Percentiles rank a stretch among this genome's conserved stretches.
These are phyloP conservation scores for Coilia nasus DNA, from an alignment of 2,797 vertebrate species.

Conservation along the genomic window DNA sequence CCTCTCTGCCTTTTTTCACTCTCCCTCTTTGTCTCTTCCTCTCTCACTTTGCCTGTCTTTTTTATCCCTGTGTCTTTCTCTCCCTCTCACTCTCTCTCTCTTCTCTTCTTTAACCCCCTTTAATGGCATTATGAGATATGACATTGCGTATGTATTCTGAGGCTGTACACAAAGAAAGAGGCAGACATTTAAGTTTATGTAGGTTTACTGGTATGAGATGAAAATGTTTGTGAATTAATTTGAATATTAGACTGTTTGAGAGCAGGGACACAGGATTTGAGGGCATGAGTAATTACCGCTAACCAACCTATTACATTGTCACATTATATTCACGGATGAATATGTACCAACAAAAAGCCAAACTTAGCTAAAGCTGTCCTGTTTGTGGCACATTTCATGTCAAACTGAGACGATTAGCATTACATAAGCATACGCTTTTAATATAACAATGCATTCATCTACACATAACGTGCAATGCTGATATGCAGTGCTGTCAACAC, in stretches of 20 bases:
- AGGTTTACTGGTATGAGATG: not conserved
- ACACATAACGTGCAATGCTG: not conserved
- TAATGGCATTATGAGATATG: not conserved
- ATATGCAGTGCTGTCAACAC: not conserved
- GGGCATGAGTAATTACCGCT: not conserved
- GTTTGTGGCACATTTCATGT: not conserved
- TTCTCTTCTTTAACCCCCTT: not conserved
- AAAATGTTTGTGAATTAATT: not conserved
- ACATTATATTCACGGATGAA: not conserved
- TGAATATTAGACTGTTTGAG: not conserved
- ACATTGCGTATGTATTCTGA: not conserved
- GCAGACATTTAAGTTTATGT: not conserved
- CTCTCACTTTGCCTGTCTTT: too few relatives aligned
- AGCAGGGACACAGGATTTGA: not conserved
- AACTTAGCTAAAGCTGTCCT: not conserved
- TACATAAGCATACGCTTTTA: not conserved
- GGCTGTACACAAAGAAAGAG: not conserved
- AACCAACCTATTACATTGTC: not conserved
- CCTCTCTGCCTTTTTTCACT: not conserved
- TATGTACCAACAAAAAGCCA: not conserved
- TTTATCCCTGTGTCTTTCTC: too few relatives aligned
- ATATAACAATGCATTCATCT: not conserved
- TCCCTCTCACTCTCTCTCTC: too few relatives aligned
- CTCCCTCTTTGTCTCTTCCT: not conserved
- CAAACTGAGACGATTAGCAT: not conserved